Evolutionary conservation across 1,140 invertebrate species (phyloP).

Genomic region (Lethrus apterus): DNA sequence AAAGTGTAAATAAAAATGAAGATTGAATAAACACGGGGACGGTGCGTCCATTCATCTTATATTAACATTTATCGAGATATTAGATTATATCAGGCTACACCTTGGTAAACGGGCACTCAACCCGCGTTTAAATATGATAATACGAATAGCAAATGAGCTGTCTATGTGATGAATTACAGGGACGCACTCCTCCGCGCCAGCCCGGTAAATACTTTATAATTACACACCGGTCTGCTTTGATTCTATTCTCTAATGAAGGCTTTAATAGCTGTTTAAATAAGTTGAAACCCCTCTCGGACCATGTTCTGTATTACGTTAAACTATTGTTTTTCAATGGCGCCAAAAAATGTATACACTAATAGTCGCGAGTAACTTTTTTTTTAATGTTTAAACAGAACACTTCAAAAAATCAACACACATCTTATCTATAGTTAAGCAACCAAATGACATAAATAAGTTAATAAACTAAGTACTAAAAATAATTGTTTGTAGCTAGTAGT

Average conservation of each 20-base stretch:
- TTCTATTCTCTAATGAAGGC: constrained; percentile 37
- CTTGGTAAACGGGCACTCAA: constrained; percentile 31
- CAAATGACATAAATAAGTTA: background rate
- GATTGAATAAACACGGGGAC: too few relatives aligned
- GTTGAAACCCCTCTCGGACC: constrained; percentile 18
- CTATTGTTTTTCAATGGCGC: constrained; percentile 9
- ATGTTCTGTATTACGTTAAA: constrained; percentile 7
- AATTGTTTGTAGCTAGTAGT: background rate
- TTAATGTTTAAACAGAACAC: too few relatives aligned
- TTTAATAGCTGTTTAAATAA: constrained; percentile 37
- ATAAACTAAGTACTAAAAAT: background rate
- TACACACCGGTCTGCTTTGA: constrained; percentile 40
- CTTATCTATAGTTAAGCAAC: background rate
- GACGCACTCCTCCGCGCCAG: constrained; percentile 35
- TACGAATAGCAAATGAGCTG: constrained; percentile 41
- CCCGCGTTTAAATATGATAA: constrained; percentile 37
- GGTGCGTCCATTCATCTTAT: constrained; percentile 2
- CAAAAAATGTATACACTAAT: constrained; percentile 12
- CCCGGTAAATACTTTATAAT: constrained; percentile 42
- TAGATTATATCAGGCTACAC: constrained; percentile 11
- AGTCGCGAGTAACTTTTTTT: too few relatives aligned
- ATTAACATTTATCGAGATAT: constrained; percentile 8
- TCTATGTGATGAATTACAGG: constrained; percentile 39
- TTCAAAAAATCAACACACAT: background rate
- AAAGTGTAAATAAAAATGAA: too few relatives aligned